A percentile compares a stretch with the other conserved stretches of the same genome.
Evolutionary conservation across 2,113 vertebrate species (phyloP).

Genomic region (Gavia stellata): DNA sequence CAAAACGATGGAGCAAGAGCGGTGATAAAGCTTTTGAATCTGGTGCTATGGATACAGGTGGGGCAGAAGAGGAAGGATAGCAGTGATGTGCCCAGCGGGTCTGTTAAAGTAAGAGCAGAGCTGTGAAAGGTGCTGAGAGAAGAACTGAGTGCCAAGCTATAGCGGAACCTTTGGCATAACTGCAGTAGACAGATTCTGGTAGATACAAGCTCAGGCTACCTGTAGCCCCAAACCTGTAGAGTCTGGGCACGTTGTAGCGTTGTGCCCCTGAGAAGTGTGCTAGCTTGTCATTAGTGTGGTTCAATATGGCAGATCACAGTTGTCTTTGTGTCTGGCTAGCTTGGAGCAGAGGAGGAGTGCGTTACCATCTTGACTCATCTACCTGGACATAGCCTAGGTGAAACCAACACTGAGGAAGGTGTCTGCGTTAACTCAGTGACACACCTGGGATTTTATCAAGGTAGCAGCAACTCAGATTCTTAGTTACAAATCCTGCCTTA

Average conservation of each 20-base stretch:
- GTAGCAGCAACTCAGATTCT: background rate
- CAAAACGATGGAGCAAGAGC: background rate
- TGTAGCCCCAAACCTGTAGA: background rate
- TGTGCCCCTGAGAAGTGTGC: background rate
- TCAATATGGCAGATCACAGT: background rate
- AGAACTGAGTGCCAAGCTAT: background rate
- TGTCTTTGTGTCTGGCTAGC: background rate
- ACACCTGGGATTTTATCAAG: background rate
- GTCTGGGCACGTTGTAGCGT: background rate
- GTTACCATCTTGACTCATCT: background rate
- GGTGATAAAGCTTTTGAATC: background rate
- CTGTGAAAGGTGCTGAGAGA: background rate
- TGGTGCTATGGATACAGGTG: background rate
- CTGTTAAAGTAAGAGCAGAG: background rate
- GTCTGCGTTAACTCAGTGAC: background rate
- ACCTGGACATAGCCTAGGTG: background rate
- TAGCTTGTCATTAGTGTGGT: background rate
- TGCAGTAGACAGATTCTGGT: background rate
- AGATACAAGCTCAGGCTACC: background rate
- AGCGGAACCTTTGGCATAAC: background rate
- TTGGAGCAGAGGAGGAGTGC: background rate
- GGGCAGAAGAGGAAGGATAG: background rate
- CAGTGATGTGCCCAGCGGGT: background rate
- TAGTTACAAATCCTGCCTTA: background rate
- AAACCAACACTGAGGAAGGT: background rate